Evolutionary conservation across 2,888 invertebrate genomes (phyloP).

Genomic region (Choristoneura rosaceana): DNA sequence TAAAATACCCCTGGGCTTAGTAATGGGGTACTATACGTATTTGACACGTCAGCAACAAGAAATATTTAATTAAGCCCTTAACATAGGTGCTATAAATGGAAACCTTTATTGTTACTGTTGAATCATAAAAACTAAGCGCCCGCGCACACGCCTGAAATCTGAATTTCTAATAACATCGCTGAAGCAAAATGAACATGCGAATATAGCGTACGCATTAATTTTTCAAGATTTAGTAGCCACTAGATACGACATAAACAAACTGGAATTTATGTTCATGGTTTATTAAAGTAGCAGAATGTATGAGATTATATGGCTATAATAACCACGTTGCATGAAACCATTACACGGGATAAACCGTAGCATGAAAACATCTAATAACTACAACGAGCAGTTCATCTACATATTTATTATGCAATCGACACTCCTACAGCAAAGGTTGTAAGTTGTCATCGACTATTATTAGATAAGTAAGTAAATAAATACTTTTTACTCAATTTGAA

Average conservation of each 20-base stretch:
- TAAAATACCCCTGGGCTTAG: not conserved
- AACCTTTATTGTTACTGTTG: constrained; percentile 52
- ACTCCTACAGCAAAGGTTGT: too few relatives aligned
- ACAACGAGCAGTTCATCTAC: too few relatives aligned
- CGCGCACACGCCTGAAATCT: constrained; percentile 68
- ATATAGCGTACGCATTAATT: constrained; percentile 71
- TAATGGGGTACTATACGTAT: not conserved
- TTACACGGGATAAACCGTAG: too few relatives aligned
- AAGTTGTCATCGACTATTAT: too few relatives aligned
- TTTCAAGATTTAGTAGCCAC: constrained; percentile 55
- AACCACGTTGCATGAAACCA: too few relatives aligned
- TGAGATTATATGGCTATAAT: too few relatives aligned
- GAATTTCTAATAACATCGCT: constrained; percentile 79
- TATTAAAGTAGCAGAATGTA: too few relatives aligned
- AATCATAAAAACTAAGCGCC: constrained; percentile 73
- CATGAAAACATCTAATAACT: too few relatives aligned
- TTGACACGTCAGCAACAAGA: constrained; percentile 10
- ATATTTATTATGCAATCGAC: too few relatives aligned
- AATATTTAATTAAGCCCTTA: constrained; percentile 54
- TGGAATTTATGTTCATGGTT: not conserved
- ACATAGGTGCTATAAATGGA: constrained; percentile 55
- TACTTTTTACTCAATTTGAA: too few relatives aligned
- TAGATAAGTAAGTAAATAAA: too few relatives aligned
- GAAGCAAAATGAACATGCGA: constrained; percentile 74
- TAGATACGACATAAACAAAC: constrained; percentile 50